Percentiles rank a stretch among this genome's conserved stretches.
These are phyloP conservation scores for Drosophila malerkotliana DNA, from an alignment of 1,140 invertebrate genomes.

Conservation along the genomic window DNA sequence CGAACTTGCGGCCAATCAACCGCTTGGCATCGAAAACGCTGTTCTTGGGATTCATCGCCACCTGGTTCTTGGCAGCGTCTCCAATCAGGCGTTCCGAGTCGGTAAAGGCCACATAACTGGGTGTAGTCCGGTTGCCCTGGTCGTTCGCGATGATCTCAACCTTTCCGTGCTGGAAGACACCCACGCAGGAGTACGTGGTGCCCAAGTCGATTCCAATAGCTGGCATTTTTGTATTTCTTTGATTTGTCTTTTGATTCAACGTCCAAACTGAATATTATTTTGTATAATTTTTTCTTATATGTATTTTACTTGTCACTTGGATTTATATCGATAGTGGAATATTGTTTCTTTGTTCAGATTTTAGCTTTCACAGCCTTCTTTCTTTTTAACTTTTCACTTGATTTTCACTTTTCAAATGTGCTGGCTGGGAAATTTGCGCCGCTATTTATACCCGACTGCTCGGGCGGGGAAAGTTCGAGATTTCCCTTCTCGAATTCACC, in stretches of 20 bases:
- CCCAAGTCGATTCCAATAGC: constrained; percentile 91
- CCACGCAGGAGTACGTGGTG: constrained; percentile 92
- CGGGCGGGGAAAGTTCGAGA: constrained; percentile 45
- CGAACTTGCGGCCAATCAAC: constrained; percentile 87
- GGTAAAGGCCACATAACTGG: constrained; percentile 95
- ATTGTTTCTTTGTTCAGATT: neutral
- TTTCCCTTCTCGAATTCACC: constrained; percentile 17
- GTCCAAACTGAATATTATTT: neutral
- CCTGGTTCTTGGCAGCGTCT: constrained; percentile 90
- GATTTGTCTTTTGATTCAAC: neutral
- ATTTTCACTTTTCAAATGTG: constrained; percentile 45
- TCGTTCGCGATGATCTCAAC: constrained; percentile 97
- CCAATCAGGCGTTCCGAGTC: constrained; percentile 94
- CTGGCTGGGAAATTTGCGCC: constrained; percentile 11
- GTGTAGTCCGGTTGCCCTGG: constrained; percentile 95
- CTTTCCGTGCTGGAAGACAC: constrained; percentile 92
- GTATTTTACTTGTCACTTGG: neutral
- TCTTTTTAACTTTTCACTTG: constrained; percentile 6
- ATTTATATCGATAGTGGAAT: neutral
- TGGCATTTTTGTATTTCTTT: constrained; percentile 76
- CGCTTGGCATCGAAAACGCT: constrained; percentile 91
- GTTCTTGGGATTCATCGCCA: constrained; percentile 92
- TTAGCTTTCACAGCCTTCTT: constrained; percentile 10
- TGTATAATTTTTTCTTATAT: neutral
- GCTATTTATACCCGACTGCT: constrained; percentile 52